Base-by-base conservation (phyloP, 2,113 vertebrate species). In the Cromileptes altivelis region DNA sequence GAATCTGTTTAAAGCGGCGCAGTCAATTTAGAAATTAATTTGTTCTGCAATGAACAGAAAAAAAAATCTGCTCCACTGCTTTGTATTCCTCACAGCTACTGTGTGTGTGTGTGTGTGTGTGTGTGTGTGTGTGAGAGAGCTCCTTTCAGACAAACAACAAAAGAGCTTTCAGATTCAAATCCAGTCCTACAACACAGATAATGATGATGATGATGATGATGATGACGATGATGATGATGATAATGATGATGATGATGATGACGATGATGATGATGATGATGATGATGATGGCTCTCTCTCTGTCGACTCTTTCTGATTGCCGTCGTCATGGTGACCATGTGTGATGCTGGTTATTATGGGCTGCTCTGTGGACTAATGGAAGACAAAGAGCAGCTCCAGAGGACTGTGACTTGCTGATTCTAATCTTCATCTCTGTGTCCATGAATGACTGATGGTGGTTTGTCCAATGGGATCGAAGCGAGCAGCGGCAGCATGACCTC, bases 111-210 rank as follows among this genome's bases (percentile, higher is more conserved):
- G 61, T 50, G 40, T 60, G 68, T 68, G 56, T 49, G 0, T 45
- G 75, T 17, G 75, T 33, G 70, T 70, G 69, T 62, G 60, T 75
- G 61, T 63, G 30, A 18, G 42, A 3, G 42, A 56, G 15, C n/a
- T 85, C 77, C 76, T 80, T 89, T 89, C 76, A 86, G 52, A 69
- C 68, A 49, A 70, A 81, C 82, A 88, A 88, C 86, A 80, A 89
- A 83, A 84, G 80, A 84, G 61, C 84, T 86, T 86, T 89, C 76
- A 86, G 72, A 89, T 89, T 89, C 27, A 89, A 81, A 89, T 89
- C 15, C 75, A 73, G 69, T 49, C 86, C 69, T 25, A 47, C 50
- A 21, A 69, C 72, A 40, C 50, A 57, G 71, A 82, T 42, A 76
- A 86, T 70, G 69, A 78, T 33, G 73, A 81, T 33, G 81, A 64